Base-by-base conservation (phyloP, 92 coral and sea anemone species). In the Desmophyllum pertusum region DNA sequence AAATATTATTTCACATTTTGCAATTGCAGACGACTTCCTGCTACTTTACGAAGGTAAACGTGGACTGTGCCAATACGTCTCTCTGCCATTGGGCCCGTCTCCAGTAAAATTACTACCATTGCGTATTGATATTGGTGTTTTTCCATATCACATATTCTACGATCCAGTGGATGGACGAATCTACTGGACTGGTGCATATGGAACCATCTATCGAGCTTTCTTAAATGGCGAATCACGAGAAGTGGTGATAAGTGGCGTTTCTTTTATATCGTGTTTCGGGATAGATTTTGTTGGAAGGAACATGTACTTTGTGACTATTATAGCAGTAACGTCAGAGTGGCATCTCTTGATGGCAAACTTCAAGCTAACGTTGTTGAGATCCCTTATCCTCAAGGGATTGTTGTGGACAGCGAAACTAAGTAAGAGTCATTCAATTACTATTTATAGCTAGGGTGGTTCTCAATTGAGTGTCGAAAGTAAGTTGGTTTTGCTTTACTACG, bases 151-250 rank as follows among this genome's bases (percentile, higher is more conserved):
- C 17, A 64, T 90, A 38, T 81, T 85, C 25, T 90, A 87, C 59
- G 93, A 90, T 73, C 88, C 90, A 33, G n/a, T 51, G 36, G 88
- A 90, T 10, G 64, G 65, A 48, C 62, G 62, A 41, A 73, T 90
- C 30, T 90, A 90, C 55, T 90, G 91, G 91, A 73, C 91, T 2
- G 88, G 87, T 72, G 18, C 0, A 35, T 46, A n/a, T 27, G 74
- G 84, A 38, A 42, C 23, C 4, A 36, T 61, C 39, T 23, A 33
- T 35, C 81, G 88, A 21, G 82, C 88, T 48, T 77, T 78, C 74
- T 59, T 84, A 19, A 83, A 78, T 53, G 81, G 45, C 17, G 55
- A 81, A 3, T 77, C 85, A 0, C 1, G 15, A 15, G 66, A 83
- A 57, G 18, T 33, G 51, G 23, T 90, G 25, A 25, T 29, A 6